Evolutionary conservation across 2,888 invertebrate species (phyloP), one percentile per base, ranked within the genome.

Genomic region (Limenitis camilla): DNA sequence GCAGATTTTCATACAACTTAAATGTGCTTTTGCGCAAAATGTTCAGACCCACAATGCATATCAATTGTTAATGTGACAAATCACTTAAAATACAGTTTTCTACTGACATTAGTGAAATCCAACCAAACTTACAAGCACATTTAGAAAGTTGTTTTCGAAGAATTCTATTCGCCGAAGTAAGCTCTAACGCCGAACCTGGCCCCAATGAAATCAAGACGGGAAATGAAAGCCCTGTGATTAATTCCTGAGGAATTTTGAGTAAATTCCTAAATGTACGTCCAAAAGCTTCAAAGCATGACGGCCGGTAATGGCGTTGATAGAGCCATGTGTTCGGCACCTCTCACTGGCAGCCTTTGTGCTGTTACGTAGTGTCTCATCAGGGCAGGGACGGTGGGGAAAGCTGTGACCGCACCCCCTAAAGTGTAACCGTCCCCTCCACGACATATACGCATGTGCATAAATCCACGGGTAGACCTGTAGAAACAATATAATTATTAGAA

Each of bases 391-490:
- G 93, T 94, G 43, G 92, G 91, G 76, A 98, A 98, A 28, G 96
- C 96, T 59, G 96, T 95, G 71, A 96, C 95, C 74, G 97, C 97
- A 61, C 96, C 95, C 5, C 98, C 98, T 65, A 98, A 85, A 49
- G 97, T 96, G 76, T 93, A 98, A 53, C 94, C 93, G 54, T 94
- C 94, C 9, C 91, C 88, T 49, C 91, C 91, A 65, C 92, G 92
- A 75, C 95, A 95, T 60, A 98, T 98, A 65, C 97, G 92, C 94
- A 98, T 96, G 79, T 98, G 98, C 95, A 98, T 97, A 71, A 96
- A 97, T 45, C 98, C 97, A 71, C 95, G 91, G 49, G 96, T 94
- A 73, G 97, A 97, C 84, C 98, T 98, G 82, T 31, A 89, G 82
- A 63, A 11, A 63, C 59, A 45, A 31, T 28, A 36, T 11, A 32